Conservation (phyloP, 2,797 vertebrate genomes). For the Amblyraja radiata region DNA sequence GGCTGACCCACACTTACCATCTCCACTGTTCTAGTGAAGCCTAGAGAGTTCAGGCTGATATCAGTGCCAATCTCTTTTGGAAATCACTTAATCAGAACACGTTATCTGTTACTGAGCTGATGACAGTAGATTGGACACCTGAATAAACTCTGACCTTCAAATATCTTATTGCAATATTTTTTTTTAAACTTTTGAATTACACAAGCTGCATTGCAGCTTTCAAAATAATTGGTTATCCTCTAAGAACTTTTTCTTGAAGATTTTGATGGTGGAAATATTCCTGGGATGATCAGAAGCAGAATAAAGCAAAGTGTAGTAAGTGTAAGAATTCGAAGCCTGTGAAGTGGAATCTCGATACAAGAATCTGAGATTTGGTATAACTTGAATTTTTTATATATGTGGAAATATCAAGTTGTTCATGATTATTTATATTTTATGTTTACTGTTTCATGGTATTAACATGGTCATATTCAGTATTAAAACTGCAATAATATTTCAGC, state of each 20-base stretch:
- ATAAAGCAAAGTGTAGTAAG: neutral
- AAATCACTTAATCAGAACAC: neutral
- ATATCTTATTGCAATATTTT: neutral
- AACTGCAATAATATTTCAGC: neutral
- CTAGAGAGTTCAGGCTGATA: neutral
- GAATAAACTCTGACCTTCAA: neutral
- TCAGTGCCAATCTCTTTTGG: neutral
- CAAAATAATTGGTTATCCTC: neutral
- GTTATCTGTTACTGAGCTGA: neutral
- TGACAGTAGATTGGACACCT: neutral
- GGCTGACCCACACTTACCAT: neutral
- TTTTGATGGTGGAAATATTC: neutral
- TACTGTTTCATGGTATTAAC: neutral
- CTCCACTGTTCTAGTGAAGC: neutral
- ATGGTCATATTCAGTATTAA: neutral
- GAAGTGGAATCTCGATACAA: neutral
- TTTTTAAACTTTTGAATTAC: neutral
- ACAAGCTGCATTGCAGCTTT: neutral
- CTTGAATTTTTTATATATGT: neutral
- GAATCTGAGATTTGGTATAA: neutral
- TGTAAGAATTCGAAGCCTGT: neutral
- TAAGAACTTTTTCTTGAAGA: neutral
- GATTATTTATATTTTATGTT: conserved; percentile 21
- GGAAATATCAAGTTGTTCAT: neutral
- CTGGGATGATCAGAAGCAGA: neutral